Conservation (phyloP, 2,113 vertebrate genomes). For the Alethe diademata region DNA sequence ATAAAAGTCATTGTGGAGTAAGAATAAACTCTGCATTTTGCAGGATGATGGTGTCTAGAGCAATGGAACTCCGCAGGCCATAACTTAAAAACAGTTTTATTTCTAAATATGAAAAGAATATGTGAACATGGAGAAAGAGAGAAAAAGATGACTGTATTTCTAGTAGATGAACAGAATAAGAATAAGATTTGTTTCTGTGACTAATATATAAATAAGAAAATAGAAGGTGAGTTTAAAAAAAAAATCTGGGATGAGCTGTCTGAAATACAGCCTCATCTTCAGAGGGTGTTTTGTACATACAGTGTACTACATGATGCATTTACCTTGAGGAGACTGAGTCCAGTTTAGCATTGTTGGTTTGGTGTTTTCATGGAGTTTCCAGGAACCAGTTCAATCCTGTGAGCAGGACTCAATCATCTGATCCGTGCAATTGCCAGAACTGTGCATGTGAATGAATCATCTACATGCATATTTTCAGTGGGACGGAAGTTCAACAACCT, state of each 20-base stretch:
- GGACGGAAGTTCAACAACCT: background rate
- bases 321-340: background rate
- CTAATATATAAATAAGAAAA: background rate
- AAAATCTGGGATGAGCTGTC: background rate
- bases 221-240: background rate
- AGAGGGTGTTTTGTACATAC: background rate
- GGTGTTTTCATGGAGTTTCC: background rate
- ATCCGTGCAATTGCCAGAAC: background rate
- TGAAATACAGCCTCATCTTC: background rate
- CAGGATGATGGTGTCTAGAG: background rate
- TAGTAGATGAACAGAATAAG: background rate
- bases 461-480: background rate
- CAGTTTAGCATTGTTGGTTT: background rate
- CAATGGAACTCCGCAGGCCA: background rate
- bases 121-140: background rate
- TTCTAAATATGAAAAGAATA: background rate
- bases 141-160: background rate
- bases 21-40: background rate
- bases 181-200: background rate
- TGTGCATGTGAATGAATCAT: accelerated
- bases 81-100: background rate
- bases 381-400: background rate
- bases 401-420: background rate
- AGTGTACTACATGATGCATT: background rate
- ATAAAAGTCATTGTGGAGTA: background rate